Base-by-base conservation (phyloP, 2,113 vertebrate species). In the Zosterops pallidus region DNA sequence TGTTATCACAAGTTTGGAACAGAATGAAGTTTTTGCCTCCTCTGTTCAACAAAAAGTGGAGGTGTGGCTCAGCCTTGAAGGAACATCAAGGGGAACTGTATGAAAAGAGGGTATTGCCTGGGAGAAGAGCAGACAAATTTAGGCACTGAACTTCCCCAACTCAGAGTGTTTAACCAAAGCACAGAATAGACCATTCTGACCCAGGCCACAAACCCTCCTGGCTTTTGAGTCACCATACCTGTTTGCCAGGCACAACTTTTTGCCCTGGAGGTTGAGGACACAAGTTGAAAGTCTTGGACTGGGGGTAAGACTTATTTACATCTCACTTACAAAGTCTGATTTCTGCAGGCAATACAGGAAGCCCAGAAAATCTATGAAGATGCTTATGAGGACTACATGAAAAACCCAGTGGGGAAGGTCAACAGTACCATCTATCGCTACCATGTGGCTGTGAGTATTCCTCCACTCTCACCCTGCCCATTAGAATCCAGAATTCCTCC, bases 301-400 rank as follows among this genome's bases (percentile, higher is more conserved):
- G 11, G 41, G 33, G 35, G 17, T 71, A 62, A 52, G 24, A n/a
- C 46, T 81, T 79, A 68, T 8, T 52, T 71, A 52, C 21, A 60
- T 35, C 56, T 93, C 62, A 92, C n/a, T 77, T 35, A 74, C 24
- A 33, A 91, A 80, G 14, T 95, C n/a, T 97, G 62, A 96, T 90
- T 86, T 83, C 82, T 96, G 37, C 95, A 99, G 99, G 99, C 99
- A 46, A 98, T 99, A 65, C 92, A 98, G 47, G 99, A 99, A 15
- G 98, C 98, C 57, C 98, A 99, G 97, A 98, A 94, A 69, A 98
- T 99, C 94, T 99, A 99, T 23, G 67, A 95, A 33, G 97, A 98
- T 24, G 95, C 98, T 39, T 98, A 98, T 56, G 97, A 98, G 5
- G 97, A 98, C 65, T 98, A 97, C 59, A 75, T 97, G 79, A 98